Base-by-base conservation (phyloP, 2,113 vertebrate species). In the Danionella cerebrum region DNA sequence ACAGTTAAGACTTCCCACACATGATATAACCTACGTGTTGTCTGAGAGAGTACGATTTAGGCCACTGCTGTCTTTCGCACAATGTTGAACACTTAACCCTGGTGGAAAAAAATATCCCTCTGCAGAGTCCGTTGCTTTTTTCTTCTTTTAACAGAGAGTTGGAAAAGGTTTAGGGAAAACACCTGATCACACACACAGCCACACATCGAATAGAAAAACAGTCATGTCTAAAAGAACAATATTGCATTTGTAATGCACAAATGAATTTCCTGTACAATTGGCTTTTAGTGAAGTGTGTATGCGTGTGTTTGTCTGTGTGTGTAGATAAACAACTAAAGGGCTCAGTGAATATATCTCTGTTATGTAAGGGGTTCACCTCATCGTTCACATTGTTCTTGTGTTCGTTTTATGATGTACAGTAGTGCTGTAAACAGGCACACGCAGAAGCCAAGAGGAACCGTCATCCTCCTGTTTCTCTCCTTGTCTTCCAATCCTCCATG, bases 361-460 rank as follows among this genome's bases (percentile, higher is more conserved):
- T 62, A 62, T 73, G 13, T 64, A 14, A 19, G 59, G 47, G 59
- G 42, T 45, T 45, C 25, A 47, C 42, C 1, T 48, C 19, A 72
- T 76, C 50, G 35, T 39, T 39, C 2, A 8, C 21, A 39, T 72
- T 63, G 72, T 76, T 50, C 70, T 31, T 33, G 2, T 42, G 73
- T 50, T 45, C 8, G 64, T 18, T 67, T 50, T 52, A 63, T 13
- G 92, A 88, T 86, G 89, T 90, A 90, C 86, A 89, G 75, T 90
- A 91, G 91, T 88, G 91, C 93, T 96, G 95, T 98, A 97, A 98
- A 98, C 95, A 98, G 93, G 92, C 92, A 96, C 94, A 95, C 92
- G 82, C 90, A 91, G 90, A 93, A 86, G 81, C 86, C 87, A 85
- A 91, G 85, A 87, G 84, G 86, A 87, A 44, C 58, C 21, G 57